Percentiles rank a stretch among this genome's conserved stretches.
These are phyloP conservation scores for Denticeps clupeoides DNA, from an alignment of 2,797 vertebrate genomes.

Conservation along the genomic window DNA sequence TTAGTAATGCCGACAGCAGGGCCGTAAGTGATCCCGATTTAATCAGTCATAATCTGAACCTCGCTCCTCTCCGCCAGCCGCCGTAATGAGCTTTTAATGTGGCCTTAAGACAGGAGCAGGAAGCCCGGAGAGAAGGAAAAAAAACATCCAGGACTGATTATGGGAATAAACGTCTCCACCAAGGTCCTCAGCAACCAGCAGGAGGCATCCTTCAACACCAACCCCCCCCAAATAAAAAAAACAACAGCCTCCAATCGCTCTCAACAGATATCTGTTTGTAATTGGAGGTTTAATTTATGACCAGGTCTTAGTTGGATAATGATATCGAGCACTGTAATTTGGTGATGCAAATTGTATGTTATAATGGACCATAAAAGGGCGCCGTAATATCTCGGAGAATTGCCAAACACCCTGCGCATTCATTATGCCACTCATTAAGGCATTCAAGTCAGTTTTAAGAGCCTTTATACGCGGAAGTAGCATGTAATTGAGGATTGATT, in stretches of 20 bases:
- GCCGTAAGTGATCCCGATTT: not conserved
- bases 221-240: constrained; percentile 29
- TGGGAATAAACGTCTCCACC: constrained; percentile 46
- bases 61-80: not conserved
- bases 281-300: constrained; percentile 74
- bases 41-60: constrained; percentile 7
- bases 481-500: constrained; percentile 68
- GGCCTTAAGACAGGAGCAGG: constrained; percentile 26
- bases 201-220: constrained; percentile 33
- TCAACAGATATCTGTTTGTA: constrained; percentile 59
- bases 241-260: constrained; percentile 33
- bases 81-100: constrained; percentile 35
- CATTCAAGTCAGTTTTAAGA: constrained; percentile 55
- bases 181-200: constrained; percentile 39
- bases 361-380: constrained; percentile 68
- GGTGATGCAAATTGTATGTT: constrained; percentile 71
- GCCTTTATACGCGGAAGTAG: constrained; percentile 62
- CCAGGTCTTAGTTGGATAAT: constrained; percentile 59
- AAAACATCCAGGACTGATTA: constrained; percentile 42
- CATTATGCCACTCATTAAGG: constrained; percentile 72
- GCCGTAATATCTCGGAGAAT: constrained; percentile 60
- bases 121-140: too few relatives aligned
- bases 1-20: constrained; percentile 9
- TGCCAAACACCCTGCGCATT: constrained; percentile 69
- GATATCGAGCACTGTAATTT: constrained; percentile 71